Conservation (phyloP, 2,113 vertebrate genomes). For the Ammospiza nelsoni region DNA sequence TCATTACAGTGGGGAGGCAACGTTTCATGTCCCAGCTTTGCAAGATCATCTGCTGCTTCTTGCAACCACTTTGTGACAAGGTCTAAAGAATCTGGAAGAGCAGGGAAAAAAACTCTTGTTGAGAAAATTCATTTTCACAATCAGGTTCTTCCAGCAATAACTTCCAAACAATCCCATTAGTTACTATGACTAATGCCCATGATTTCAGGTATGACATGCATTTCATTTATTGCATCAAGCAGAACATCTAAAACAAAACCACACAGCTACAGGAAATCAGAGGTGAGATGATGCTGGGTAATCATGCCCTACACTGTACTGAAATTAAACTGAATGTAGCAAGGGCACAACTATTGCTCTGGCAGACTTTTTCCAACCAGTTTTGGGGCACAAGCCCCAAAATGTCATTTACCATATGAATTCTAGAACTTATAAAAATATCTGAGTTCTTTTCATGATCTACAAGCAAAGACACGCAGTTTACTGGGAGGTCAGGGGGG, state of each 20-base stretch:
- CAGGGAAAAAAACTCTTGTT: background rate
- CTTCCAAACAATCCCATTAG: background rate
- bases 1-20: conserved; percentile 1
- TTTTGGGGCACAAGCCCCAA: background rate
- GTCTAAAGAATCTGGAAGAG: conserved; percentile 87
- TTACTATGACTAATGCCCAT: background rate
- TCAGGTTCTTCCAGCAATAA: background rate
- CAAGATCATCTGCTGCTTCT: conserved; percentile 80
- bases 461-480: conserved; percentile 24
- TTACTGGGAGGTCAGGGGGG: conserved; percentile 34
- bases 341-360: background rate
- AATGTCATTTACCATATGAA: background rate
- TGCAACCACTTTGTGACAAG: conserved; percentile 90
- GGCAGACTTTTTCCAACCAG: background rate
- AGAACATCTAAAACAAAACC: background rate
- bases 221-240: conserved; percentile 8
- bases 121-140: background rate
- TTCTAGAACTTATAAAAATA: background rate
- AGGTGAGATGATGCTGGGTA: background rate
- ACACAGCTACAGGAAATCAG: background rate
- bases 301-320: background rate
- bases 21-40: conserved; percentile 39
- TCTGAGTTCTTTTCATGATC: background rate
- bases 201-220: background rate
- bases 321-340: background rate